phyloP scores from a whole-genome alignment of 2,888 invertebrate species.

The Drosophila fulvimacula region DNA sequence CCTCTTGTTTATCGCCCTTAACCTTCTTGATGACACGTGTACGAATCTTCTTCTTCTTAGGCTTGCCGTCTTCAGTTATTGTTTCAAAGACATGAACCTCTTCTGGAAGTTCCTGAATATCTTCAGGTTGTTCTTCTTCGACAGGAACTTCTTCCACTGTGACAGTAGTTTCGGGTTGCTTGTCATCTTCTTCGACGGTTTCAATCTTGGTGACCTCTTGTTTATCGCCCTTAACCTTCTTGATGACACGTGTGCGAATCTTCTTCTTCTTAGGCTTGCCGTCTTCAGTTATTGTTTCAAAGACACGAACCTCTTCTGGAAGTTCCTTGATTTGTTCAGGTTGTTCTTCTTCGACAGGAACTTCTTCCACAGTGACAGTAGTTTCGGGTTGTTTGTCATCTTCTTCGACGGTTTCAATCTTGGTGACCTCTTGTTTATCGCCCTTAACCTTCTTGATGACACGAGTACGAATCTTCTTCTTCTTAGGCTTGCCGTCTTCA shows the following conservation, averaged over 20 bases:
- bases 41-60: conserved; percentile 27
- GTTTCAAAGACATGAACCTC: conserved; percentile 24
- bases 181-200: conserved; percentile 22
- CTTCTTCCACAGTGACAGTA: conserved; percentile 13
- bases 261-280: conserved; percentile 26
- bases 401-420: conserved; percentile 16
- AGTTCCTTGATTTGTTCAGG: conserved; percentile 13
- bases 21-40: conserved; percentile 29
- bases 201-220: conserved; percentile 31
- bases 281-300: conserved; percentile 15
- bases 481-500: conserved; percentile 12
- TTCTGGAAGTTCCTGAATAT: conserved; percentile 22
- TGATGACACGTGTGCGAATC: conserved; percentile 28
- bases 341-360: conserved; percentile 3
- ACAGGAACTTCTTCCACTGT: conserved; percentile 18
- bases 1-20: conserved; percentile 27
- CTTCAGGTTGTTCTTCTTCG: conserved; percentile 15
- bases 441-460: conserved; percentile 17
- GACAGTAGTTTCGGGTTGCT: conserved; percentile 20
- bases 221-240: conserved; percentile 25
- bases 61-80: conserved; percentile 17
- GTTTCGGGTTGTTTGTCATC: conserved; percentile 15
- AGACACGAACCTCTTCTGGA: conserved; percentile 20
- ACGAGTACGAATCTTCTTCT: conserved; percentile 17
- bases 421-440: conserved; percentile 15